These are phyloP conservation scores for Corydoras sp. DNA, from an alignment of 2,113 vertebrate species.

Conservation along the genomic window DNA sequence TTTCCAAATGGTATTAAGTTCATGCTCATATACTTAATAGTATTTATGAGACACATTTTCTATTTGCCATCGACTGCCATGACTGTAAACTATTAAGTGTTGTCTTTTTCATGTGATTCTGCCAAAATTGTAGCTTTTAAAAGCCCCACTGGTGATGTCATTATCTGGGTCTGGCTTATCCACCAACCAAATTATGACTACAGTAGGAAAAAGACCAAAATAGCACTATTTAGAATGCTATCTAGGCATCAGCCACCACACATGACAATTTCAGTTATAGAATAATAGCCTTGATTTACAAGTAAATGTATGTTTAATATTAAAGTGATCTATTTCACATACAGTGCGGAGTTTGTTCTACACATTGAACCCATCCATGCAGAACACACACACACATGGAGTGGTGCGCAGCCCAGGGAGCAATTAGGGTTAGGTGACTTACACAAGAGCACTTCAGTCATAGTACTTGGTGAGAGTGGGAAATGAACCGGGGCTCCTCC, in stretches of 20 bases:
- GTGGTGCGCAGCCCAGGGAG: too few species aligned
- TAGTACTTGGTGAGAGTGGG: too few species aligned
- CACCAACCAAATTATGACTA: constrained; percentile 6
- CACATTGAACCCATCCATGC: too few species aligned
- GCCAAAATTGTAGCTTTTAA: neutral
- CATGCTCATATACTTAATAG: neutral
- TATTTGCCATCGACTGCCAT: neutral
- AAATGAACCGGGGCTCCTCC: too few species aligned
- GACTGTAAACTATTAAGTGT: neutral
- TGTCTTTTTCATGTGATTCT: neutral
- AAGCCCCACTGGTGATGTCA: constrained; percentile 4
- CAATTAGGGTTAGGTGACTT: too few species aligned
- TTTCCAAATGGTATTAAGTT: neutral
- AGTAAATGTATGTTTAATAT: neutral
- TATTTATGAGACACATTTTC: neutral
- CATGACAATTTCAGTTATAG: constrained; percentile 7
- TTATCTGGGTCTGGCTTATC: constrained; percentile 4
- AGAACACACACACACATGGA: too few species aligned
- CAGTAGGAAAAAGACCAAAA: constrained; percentile 13
- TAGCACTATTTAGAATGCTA: constrained; percentile 17
- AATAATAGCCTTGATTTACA: constrained; percentile 4
- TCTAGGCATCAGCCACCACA: constrained; percentile 13
- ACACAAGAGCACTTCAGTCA: too few species aligned
- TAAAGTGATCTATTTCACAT: too few species aligned
- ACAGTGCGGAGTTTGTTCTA: too few species aligned